Conservation (phyloP, 2,888 invertebrate genomes). For the Ganaspis brasiliensis region DNA sequence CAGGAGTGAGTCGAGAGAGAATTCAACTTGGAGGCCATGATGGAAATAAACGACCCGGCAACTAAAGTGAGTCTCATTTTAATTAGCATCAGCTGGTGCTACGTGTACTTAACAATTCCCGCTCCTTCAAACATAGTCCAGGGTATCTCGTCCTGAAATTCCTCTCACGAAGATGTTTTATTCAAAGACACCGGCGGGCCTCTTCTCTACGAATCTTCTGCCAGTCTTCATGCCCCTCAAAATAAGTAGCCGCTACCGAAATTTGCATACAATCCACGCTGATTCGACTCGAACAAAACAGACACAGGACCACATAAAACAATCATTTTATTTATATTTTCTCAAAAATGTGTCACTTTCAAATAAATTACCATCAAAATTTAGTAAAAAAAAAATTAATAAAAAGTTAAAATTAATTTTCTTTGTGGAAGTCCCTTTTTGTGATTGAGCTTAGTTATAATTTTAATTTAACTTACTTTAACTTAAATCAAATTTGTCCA, state of each 20-base stretch:
- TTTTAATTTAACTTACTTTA: no score
- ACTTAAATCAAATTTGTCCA: no score
- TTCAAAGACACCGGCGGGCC: constrained; percentile 78
- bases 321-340: no score
- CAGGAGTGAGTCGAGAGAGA: constrained; percentile 61
- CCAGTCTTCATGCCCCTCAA: constrained; percentile 67
- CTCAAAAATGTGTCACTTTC: no score
- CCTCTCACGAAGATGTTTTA: constrained; percentile 78
- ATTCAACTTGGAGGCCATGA: constrained; percentile 40
- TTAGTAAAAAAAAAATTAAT: no score
- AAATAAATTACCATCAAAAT: no score
- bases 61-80: constrained; percentile 77
- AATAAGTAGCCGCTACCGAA: constrained; percentile 78
- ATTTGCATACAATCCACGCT: constrained; percentile 79
- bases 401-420: no score
- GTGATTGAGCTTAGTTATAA: no score
- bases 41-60: constrained; percentile 60
- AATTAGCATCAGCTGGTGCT: constrained; percentile 80
- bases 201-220: constrained; percentile 62
- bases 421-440: no score
- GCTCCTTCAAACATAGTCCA: constrained; percentile 53
- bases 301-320: neutral
- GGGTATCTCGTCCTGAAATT: constrained; percentile 73
- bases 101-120: constrained; percentile 78
- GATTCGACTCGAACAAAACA: constrained; percentile 62